Evolutionary conservation across 2,113 vertebrate genomes (phyloP).

Genomic region (Heptranchias perlo): DNA sequence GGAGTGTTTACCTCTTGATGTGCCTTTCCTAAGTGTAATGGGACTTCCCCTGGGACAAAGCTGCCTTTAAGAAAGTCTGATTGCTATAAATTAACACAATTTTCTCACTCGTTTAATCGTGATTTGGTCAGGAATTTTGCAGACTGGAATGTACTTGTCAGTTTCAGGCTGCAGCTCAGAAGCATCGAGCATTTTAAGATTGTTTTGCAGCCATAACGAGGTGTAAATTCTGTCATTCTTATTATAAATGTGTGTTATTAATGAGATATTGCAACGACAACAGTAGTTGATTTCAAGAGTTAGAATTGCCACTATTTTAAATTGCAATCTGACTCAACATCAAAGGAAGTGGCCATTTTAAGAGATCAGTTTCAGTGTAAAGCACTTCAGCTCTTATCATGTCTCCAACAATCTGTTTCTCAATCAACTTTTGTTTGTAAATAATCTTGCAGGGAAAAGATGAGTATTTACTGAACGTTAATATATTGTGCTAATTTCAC

Average conservation of each 20-base stretch:
- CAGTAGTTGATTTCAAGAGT: neutral
- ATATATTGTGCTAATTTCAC: neutral
- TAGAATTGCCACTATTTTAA: neutral
- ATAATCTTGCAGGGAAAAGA: neutral
- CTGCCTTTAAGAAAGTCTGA: no score
- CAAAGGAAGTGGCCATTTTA: no score
- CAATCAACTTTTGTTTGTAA: neutral
- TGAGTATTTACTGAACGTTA: neutral
- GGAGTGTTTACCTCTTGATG: no score
- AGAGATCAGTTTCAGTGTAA: no score
- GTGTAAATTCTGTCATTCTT: no score
- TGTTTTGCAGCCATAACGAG: no score
- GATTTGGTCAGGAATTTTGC: neutral
- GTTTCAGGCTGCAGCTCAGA: neutral
- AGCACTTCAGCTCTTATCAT: neutral
- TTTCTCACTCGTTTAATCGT: no score
- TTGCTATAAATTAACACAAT: no score
- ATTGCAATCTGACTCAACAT: neutral
- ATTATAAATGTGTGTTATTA: no score
- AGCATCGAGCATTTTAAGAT: neutral
- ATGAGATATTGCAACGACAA: no score
- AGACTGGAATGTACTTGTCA: neutral
- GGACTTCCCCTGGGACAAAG: no score
- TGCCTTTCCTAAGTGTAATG: no score
- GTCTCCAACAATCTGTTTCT: neutral